These are phyloP conservation scores for Coryphaenoides rupestris DNA, from an alignment of 2,113 vertebrate species.

Conservation along the genomic window DNA sequence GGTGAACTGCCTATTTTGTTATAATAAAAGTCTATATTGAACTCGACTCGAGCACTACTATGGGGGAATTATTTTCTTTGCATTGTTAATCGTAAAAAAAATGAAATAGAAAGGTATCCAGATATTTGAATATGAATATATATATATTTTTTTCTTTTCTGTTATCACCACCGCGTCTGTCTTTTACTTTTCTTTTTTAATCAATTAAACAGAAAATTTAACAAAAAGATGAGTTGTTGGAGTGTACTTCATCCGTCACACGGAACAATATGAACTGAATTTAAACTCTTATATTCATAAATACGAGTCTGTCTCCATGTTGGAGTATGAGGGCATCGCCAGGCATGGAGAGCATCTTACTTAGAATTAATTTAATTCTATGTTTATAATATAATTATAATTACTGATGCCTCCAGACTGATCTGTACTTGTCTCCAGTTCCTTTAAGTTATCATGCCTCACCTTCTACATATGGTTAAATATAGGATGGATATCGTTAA, in stretches of 20 bases:
- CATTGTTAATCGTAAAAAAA: constrained; percentile 80
- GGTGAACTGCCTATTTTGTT: constrained; percentile 99
- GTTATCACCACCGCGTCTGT: constrained; percentile 79
- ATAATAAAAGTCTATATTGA: constrained; percentile 96
- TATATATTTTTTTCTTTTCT: constrained; percentile 84
- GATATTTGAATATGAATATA: constrained; percentile 78
- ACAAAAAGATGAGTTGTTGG: constrained; percentile 57
- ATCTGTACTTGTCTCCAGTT: no score
- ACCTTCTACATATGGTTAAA: no score
- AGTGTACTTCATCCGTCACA: not conserved
- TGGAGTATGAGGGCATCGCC: no score
- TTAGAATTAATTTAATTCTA: no score
- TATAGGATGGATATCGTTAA: no score
- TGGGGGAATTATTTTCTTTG: constrained; percentile 93
- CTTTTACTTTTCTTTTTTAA: constrained; percentile 81
- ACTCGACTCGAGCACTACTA: constrained; percentile 90
- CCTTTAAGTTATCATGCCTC: no score
- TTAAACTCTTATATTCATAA: not conserved
- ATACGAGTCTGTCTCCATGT: no score
- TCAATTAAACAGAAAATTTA: constrained; percentile 73
- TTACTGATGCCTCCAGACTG: no score
- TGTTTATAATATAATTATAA: no score
- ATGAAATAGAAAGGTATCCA: constrained; percentile 72
- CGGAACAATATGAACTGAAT: not conserved
- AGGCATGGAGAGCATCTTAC: no score